Evolutionary conservation across 1,140 invertebrate species (phyloP).

Genomic region (Chironomus striatipennis): DNA sequence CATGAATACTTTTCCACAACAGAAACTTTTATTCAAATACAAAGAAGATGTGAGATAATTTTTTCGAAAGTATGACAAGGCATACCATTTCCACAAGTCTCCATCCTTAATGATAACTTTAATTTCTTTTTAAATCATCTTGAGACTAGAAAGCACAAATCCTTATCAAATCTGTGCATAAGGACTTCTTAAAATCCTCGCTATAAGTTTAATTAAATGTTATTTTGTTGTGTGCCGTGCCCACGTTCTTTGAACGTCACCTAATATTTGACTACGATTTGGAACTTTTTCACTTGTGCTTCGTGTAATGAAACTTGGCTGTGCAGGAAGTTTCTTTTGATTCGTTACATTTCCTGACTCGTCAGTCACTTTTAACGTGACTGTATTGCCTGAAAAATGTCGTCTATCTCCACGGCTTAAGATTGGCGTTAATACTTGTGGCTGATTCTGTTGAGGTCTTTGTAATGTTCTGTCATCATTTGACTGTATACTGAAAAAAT

Average conservation of each 20-base stretch:
- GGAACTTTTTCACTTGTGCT: constrained; percentile 77
- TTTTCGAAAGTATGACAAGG: too few relatives aligned
- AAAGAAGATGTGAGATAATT: too few relatives aligned
- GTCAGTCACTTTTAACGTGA: constrained; percentile 36
- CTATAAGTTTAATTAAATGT: constrained; percentile 27
- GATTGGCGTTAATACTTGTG: not conserved
- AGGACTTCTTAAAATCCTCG: not conserved
- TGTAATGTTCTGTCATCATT: constrained; percentile 28
- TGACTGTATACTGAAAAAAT: not conserved
- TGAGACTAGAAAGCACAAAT: too few relatives aligned
- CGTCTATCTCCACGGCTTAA: constrained; percentile 6
- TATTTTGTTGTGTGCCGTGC: constrained; percentile 79
- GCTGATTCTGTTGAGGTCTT: constrained; percentile 2
- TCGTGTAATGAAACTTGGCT: constrained; percentile 55
- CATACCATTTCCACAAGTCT: too few relatives aligned
- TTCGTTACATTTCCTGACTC: constrained; percentile 36
- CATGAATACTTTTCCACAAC: too few relatives aligned
- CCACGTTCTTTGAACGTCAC: constrained; percentile 72
- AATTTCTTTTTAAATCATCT: too few relatives aligned
- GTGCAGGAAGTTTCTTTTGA: constrained; percentile 38
- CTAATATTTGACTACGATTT: constrained; percentile 71
- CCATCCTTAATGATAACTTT: too few relatives aligned
- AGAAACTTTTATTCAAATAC: too few relatives aligned
- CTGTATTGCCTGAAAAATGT: constrained; percentile 30
- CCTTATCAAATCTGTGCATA: not conserved